phyloP scores from a whole-genome alignment of 2,113 vertebrate genomes.

The Pao palembangensis region DNA sequence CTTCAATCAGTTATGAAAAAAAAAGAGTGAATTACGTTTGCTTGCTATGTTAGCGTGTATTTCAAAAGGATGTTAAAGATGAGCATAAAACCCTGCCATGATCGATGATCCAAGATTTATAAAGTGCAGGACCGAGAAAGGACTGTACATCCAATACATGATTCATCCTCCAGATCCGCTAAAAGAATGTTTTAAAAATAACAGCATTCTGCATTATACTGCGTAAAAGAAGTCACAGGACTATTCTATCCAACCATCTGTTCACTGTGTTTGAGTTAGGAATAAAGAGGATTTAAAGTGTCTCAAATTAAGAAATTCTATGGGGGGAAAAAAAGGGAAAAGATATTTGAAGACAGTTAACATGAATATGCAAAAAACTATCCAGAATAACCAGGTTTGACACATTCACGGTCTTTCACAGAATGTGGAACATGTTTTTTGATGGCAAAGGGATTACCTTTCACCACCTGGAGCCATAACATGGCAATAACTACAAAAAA shows the following conservation, averaged over 20 bases:
- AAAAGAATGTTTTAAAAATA: constrained; percentile 9
- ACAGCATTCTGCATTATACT: too few relatives aligned
- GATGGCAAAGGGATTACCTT: constrained; percentile 23
- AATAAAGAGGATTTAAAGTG: neutral
- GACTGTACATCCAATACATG: constrained; percentile 12
- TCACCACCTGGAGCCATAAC: constrained; percentile 50
- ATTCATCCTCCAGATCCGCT: constrained; percentile 27
- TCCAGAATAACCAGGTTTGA: too few relatives aligned
- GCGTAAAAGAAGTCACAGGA: too few relatives aligned
- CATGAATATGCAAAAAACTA: too few relatives aligned
- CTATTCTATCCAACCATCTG: too few relatives aligned
- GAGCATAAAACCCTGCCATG: neutral
- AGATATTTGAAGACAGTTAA: neutral
- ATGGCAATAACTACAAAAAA: constrained; percentile 22
- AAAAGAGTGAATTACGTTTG: too few relatives aligned
- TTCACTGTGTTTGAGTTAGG: neutral
- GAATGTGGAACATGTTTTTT: constrained; percentile 30
- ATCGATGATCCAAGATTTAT: neutral
- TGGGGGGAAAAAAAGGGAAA: neutral
- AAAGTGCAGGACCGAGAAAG: neutral
- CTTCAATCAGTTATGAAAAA: too few relatives aligned
- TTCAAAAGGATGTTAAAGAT: too few relatives aligned
- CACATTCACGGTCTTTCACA: constrained; percentile 34
- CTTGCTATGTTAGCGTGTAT: too few relatives aligned
- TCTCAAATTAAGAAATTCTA: neutral